A percentile compares a stretch with the other conserved stretches of the same genome.
phyloP scores from a whole-genome alignment of 2,888 invertebrate species.

The Scrobipalpa costella region DNA sequence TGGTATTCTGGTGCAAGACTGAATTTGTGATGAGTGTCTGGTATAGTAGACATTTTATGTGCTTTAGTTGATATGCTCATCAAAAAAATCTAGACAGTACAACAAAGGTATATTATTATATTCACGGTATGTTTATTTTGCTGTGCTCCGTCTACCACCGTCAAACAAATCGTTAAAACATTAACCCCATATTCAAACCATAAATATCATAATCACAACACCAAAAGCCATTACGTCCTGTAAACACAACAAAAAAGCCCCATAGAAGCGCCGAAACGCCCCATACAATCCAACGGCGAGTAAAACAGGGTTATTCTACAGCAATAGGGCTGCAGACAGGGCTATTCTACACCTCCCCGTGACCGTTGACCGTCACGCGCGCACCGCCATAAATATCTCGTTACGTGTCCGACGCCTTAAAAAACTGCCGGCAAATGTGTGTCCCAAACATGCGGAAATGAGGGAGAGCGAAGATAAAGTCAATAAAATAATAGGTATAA shows the following conservation, averaged over 20 bases:
- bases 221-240: slow-evolving; percentile 2
- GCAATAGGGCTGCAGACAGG: slow-evolving; percentile 43
- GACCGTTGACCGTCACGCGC: slow-evolving; percentile 51
- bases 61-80: background rate
- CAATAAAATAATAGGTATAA: background rate
- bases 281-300: slow-evolving; percentile 47
- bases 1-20: slow-evolving; percentile 15
- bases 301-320: slow-evolving; percentile 46
- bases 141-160: too few species aligned
- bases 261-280: slow-evolving; percentile 37
- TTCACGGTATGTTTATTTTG: too few species aligned
- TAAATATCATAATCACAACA: slow-evolving; percentile 5
- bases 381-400: slow-evolving; percentile 66
- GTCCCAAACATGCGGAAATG: background rate
- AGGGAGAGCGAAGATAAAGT: background rate
- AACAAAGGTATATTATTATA: too few species aligned
- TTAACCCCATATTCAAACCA: background rate
- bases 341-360: slow-evolving; percentile 40
- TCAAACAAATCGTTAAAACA: background rate
- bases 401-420: slow-evolving; percentile 55
- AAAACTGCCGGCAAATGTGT: slow-evolving; percentile 31
- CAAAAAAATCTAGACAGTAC: background rate
- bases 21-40: slow-evolving; percentile 11
- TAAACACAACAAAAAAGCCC: slow-evolving; percentile 18
- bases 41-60: background rate